phyloP scores from a whole-genome alignment of 2,113 vertebrate species.

The Jacana jacana region DNA sequence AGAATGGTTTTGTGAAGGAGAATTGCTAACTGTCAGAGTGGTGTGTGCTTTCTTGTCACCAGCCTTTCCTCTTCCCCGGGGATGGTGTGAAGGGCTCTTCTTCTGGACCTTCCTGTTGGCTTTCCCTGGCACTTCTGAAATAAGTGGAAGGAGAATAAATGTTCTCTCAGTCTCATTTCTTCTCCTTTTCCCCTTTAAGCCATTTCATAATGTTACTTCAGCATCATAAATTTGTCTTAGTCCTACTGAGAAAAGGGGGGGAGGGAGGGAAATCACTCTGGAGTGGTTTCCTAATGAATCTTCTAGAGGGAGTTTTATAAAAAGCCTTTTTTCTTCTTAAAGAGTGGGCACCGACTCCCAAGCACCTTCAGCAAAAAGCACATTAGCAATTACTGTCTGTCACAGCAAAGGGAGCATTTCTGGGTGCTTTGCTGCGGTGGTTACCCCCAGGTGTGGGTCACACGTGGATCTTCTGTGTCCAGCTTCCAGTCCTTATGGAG shows the following conservation, averaged over 20 bases:
- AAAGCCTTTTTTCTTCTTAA: background rate
- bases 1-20: background rate
- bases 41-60: background rate
- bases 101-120: background rate
- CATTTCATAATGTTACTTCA: background rate
- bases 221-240: background rate
- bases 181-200: background rate
- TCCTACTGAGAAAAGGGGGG: background rate
- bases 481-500: background rate
- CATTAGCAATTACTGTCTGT: background rate
- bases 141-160: background rate
- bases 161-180: background rate
- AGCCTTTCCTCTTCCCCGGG: background rate
- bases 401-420: background rate
- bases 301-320: background rate
- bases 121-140: background rate
- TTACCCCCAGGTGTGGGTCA: accelerated
- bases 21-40: background rate
- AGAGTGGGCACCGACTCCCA: background rate
- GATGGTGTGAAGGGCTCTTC: background rate
- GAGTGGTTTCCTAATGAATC: background rate
- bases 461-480: accelerated
- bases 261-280: background rate
- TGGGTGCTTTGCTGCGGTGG: background rate
- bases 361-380: background rate